Percentiles rank a stretch among this genome's conserved stretches.
These are phyloP conservation scores for Oreochromis aureus DNA, from an alignment of 2,113 vertebrate genomes.

Conservation along the genomic window DNA sequence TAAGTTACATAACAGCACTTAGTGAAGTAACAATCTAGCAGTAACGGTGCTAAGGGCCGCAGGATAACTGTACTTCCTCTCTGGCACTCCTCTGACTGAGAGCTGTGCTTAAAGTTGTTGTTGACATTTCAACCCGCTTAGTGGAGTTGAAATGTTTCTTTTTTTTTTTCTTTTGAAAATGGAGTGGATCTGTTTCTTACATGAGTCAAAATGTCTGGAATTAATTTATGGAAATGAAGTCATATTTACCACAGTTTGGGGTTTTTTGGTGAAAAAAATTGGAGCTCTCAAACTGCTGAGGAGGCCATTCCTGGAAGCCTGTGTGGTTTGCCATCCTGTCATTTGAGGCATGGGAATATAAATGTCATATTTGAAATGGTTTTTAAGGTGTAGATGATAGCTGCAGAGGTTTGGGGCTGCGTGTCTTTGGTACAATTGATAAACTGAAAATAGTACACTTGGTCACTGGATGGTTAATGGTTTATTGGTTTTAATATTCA, in stretches of 20 bases:
- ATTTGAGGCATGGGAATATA: background rate
- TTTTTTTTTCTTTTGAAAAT: background rate
- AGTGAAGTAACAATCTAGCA: constrained; percentile 37
- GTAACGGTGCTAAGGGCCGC: background rate
- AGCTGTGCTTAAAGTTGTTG: constrained; percentile 40
- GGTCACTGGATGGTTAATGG: background rate
- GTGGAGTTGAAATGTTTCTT: background rate
- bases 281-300: constrained; percentile 15
- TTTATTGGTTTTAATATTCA: background rate
- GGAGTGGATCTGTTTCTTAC: constrained; percentile 6
- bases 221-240: constrained; percentile 47
- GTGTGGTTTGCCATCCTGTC: background rate
- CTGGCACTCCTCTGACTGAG: constrained; percentile 17
- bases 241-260: background rate
- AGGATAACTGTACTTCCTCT: constrained; percentile 46
- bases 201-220: constrained; percentile 23
- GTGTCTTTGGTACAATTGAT: background rate
- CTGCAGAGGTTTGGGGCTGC: background rate
- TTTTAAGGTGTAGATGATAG: background rate
- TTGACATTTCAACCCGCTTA: constrained; percentile 45
- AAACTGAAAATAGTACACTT: background rate
- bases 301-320: background rate
- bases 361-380: background rate
- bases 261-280: background rate
- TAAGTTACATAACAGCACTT: constrained; percentile 51